Percentiles rank a stretch among this genome's conserved stretches.
Evolutionary conservation across 2,797 vertebrate species (phyloP).

Genomic region (Strix occidentalis): DNA sequence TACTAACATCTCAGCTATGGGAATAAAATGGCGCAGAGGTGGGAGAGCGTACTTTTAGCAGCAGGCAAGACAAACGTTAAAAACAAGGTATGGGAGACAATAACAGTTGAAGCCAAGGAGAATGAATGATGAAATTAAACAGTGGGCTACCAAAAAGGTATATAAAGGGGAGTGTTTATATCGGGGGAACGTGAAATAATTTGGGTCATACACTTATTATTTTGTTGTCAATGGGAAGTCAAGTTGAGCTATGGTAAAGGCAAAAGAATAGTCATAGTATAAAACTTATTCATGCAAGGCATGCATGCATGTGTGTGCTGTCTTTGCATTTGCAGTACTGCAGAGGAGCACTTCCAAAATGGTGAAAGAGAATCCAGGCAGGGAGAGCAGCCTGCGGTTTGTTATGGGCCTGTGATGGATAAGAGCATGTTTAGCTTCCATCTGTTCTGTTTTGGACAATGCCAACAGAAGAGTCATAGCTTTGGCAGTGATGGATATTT

Average conservation of each 20-base stretch:
- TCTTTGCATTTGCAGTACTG: fast-evolving
- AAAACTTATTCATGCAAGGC: neutral
- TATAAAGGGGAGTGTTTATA: neutral
- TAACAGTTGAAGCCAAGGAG: neutral
- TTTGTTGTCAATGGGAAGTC: neutral
- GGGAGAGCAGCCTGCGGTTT: neutral
- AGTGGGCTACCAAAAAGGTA: neutral
- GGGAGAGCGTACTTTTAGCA: neutral
- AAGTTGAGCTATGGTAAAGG: neutral
- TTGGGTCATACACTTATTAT: neutral
- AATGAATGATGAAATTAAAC: neutral
- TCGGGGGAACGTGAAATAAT: neutral
- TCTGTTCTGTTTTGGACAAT: neutral
- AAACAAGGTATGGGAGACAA: neutral
- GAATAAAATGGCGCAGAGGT: neutral
- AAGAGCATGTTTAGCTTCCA: neutral
- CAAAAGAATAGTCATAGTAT: neutral
- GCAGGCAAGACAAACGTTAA: neutral
- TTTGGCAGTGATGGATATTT: neutral
- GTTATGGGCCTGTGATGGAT: neutral
- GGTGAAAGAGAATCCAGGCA: neutral
- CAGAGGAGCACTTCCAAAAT: neutral
- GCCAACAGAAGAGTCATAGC: neutral
- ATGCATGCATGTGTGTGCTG: fast-evolving
- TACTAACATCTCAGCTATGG: neutral